Conservation (phyloP, 2,113 vertebrate species). For the Oxyura jamaicensis region DNA sequence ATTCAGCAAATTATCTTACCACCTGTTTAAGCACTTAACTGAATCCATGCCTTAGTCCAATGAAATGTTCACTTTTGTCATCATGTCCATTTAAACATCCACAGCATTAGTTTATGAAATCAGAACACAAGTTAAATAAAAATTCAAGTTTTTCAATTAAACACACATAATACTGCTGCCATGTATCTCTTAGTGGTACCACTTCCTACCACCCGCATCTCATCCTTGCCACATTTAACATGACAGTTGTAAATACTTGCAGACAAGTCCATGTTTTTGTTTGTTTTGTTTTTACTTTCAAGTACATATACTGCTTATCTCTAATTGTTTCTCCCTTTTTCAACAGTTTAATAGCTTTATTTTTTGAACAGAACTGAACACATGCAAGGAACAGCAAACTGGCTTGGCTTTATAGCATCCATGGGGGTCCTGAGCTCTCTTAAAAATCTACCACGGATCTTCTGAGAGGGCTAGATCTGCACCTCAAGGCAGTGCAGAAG, state of each 20-base stretch:
- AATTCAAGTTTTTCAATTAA: neutral
- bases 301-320: neutral
- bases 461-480: neutral
- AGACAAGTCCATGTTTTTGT: neutral
- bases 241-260: neutral
- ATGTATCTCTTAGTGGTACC: neutral
- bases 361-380: neutral
- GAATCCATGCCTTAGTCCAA: neutral
- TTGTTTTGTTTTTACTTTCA: neutral
- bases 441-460: neutral
- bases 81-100: neutral
- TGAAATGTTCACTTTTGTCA: neutral
- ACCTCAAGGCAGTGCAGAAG: neutral
- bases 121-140: neutral
- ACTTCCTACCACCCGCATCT: neutral
- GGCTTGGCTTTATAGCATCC: neutral
- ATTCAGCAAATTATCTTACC: neutral
- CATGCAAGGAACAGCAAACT: neutral
- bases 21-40: neutral
- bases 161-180: neutral
- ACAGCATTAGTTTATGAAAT: neutral
- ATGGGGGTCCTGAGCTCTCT: neutral
- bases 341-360: neutral
- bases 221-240: accelerated
- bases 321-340: neutral